Evolutionary conservation across 2,888 invertebrate species (phyloP).

Genomic region (Tiliacea aurago): DNA sequence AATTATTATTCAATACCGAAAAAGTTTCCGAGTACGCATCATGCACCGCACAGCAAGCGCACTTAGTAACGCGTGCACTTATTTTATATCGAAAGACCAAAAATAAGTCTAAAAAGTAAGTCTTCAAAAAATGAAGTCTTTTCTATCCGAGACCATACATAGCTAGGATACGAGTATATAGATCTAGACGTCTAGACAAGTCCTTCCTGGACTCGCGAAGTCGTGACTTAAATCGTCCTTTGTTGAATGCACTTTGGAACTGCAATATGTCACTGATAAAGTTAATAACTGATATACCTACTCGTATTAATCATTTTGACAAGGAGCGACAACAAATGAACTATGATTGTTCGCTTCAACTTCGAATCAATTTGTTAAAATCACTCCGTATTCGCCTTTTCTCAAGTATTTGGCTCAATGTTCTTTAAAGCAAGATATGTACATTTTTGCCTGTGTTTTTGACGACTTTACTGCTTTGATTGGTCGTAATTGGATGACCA

Average conservation of each 20-base stretch:
- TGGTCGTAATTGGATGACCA: neutral
- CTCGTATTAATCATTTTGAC: conserved; percentile 25
- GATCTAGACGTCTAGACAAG: neutral
- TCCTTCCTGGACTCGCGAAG: neutral
- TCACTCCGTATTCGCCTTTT: neutral
- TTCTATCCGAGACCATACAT: neutral
- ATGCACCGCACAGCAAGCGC: no score
- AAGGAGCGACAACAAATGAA: neutral
- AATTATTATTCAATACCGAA: no score
- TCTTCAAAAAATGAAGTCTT: neutral
- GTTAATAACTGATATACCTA: conserved; percentile 10
- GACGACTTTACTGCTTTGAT: neutral
- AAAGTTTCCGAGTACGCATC: no score
- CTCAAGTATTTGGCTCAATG: neutral
- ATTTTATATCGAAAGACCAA: no score
- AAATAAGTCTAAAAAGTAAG: neutral
- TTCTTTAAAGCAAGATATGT: neutral
- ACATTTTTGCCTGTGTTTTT: neutral
- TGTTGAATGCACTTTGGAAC: conserved; percentile 25
- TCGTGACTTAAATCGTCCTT: conserved; percentile 9
- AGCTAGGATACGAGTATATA: neutral
- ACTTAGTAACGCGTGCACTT: no score
- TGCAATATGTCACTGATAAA: conserved; percentile 40
- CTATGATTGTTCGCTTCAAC: neutral
- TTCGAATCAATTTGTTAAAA: conserved; percentile 6